A percentile compares a stretch with the other conserved stretches of the same genome.
These are phyloP conservation scores for Drosophila dives DNA, from an alignment of 2,888 invertebrate species.

Conservation along the genomic window DNA sequence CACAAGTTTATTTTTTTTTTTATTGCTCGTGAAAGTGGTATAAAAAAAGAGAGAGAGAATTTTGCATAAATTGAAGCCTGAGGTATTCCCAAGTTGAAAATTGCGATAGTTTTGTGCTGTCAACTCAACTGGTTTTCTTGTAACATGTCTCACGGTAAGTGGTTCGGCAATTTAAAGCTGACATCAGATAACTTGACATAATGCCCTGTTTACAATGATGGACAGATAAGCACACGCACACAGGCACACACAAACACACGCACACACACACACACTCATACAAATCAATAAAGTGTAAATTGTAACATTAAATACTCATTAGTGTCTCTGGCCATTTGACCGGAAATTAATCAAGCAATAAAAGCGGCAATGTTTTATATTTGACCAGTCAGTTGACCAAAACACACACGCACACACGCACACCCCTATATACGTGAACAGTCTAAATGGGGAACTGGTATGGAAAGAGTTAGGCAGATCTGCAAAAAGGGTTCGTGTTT, in stretches of 20 bases:
- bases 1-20: neutral
- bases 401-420: slow-evolving; percentile 12
- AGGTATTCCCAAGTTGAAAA: slow-evolving; percentile 8
- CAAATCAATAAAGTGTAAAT: slow-evolving; percentile 81
- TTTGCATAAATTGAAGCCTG: neutral
- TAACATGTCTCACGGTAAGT: slow-evolving; percentile 25
- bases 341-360: slow-evolving; percentile 82
- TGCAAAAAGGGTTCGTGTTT: slow-evolving; percentile 72
- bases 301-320: slow-evolving; percentile 81
- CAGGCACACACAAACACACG: slow-evolving; percentile 1
- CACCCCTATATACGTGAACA: slow-evolving; percentile 11
- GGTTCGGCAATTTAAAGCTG: slow-evolving; percentile 38
- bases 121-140: slow-evolving; percentile 31
- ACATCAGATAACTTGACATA: slow-evolving; percentile 64
- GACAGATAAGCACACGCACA: slow-evolving; percentile 8
- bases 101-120: slow-evolving; percentile 4
- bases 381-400: slow-evolving; percentile 58
- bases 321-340: slow-evolving; percentile 77
- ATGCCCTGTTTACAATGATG: slow-evolving; percentile 58
- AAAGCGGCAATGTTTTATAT: slow-evolving; percentile 75
- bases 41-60: neutral
- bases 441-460: neutral
- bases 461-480: neutral
- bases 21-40: neutral
- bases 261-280: slow-evolving; percentile 16